Evolutionary conservation across 2,113 vertebrate species (phyloP), one percentile per base, ranked within the genome.

Genomic region (Dipodomys spectabilis): DNA sequence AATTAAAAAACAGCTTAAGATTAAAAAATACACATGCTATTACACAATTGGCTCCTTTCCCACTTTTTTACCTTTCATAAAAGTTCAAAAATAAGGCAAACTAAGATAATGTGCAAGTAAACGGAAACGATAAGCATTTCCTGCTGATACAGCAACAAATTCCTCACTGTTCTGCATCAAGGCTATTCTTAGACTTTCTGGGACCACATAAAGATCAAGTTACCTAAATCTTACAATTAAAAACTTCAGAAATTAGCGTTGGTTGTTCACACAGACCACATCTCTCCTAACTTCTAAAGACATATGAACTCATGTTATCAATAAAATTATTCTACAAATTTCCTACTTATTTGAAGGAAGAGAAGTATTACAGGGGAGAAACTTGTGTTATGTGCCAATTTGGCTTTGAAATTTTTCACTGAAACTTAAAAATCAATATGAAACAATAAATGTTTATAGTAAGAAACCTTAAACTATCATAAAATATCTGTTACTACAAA

Each of bases 71-170:
- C 69, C 83, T 97, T 97, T 94, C 95, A 77, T 84, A 12, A 74
- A 97, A 97, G 45, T 97, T 97, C 83, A 95, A 96, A 97, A 97
- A 95, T 12, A 83, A 95, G 88, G 85, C 83, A 84, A 94, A 81
- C 45, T 97, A 91, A 95, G 82, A 96, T 95, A 97, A 94, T 30
- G 82, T 83, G 60, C 64, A 97, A 95, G 86, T 85, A 97, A 81
- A 64, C 86, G 92, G 27, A 88, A 94, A 97, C 0, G 32, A 96
- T 91, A 97, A 97, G 92, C 86, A 97, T 95, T 95, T 97, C 96
- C 96, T 95, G 89, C 25, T 92, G 49, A 94, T 95, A 73, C n/a
- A 90, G 65, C 77, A 97, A 91, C 93, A 96, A 97, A 96, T 92
- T 95, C 89, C 93, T 97, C 91, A 95, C 35, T 80, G 94, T 93